Evolutionary conservation across 1,140 invertebrate genomes (phyloP), one percentile per base, ranked within the genome.

Genomic region (Macrobrachium nipponense): DNA sequence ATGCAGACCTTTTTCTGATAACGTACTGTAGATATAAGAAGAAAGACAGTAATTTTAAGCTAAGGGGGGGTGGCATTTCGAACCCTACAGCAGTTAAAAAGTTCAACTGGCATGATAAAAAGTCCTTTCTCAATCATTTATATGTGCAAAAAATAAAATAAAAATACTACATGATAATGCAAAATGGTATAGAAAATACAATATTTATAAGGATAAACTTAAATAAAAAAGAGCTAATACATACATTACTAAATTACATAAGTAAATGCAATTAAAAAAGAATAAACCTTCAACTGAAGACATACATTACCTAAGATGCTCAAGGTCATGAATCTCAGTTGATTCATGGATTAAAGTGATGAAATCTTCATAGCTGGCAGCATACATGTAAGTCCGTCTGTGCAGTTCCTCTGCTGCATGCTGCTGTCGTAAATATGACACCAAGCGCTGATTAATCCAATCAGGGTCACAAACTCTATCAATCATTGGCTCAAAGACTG

Each of bases 341-440:
- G 94, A 96, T 87, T 93, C 94, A 88, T 96, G 95, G 76, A 98
- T 97, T 90, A 96, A 94, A 86, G 95, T 94, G 68, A 97, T 93
- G 90, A 97, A 97, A 87, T 97, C 96, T 91, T 98, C 96, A 91
- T 97, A 97, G 18, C 95, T 96, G 85, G 96, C 95, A 0, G 96
- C 96, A 91, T 97, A 96, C 87, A 96, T 95, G 89, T 97, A 97
- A 2, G 95, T 96, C 87, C 95, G 94, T 70, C 94, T 93, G 87
- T 96, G 95, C 91, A 96, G 95, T 17, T 95, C 95, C 70, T 95
- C 93, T 7, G 95, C 93, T 27, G 91, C 86, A 80, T 96, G 93
- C 89, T 96, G 94, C 82, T 96, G 94, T 90, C 96, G 94, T 77
- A 98, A 94, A 90, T 97, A 97, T 80, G 94, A 93, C 72, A 97